Conservation (phyloP, 2,113 vertebrate genomes). For the Odobenus rosmarus region DNA sequence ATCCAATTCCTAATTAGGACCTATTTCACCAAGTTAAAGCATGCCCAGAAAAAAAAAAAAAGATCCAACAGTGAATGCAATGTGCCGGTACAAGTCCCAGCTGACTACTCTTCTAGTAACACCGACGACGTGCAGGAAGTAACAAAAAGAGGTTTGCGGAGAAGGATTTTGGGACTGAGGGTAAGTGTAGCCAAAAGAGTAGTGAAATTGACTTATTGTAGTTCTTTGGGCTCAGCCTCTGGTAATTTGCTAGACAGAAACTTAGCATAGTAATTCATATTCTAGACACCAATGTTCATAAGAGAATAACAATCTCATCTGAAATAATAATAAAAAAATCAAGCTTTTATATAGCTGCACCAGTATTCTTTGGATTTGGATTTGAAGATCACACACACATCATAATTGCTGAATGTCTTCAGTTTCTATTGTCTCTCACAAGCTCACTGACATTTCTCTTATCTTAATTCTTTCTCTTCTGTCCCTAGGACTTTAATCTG, state of each 20-base stretch:
- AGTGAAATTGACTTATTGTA: neutral
- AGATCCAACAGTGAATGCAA: neutral
- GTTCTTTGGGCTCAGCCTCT: neutral
- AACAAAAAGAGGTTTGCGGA: neutral
- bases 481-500: neutral
- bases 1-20: constrained; percentile 66
- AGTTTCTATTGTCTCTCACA: neutral
- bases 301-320: neutral
- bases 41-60: neutral
- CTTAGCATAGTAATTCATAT: neutral
- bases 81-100: neutral
- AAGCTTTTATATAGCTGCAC: neutral
- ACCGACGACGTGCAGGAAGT: neutral
- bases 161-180: neutral
- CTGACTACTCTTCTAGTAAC: neutral
- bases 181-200: neutral
- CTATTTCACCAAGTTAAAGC: constrained; percentile 19
- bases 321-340: neutral
- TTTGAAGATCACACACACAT: neutral
- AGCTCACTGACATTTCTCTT: neutral
- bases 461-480: neutral
- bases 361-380: neutral
- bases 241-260: neutral
- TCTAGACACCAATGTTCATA: neutral
- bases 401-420: neutral